Evolutionary conservation across 2,113 vertebrate genomes (phyloP).

Genomic region (Oncorhynchus masou): DNA sequence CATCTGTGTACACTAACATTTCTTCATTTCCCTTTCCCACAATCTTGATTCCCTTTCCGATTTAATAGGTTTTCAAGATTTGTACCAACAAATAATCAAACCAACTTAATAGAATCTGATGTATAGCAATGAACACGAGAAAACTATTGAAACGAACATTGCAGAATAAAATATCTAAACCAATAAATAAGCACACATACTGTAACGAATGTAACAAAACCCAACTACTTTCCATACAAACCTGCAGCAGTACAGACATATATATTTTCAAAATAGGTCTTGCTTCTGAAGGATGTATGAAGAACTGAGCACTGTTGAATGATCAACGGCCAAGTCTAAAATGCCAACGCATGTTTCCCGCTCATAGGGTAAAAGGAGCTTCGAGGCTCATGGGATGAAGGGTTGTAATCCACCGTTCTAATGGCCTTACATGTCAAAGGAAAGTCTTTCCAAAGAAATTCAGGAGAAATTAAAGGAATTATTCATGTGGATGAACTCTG

Average conservation of each 20-base stretch:
- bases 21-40: constrained; percentile 26
- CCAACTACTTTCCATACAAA: background rate
- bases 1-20: constrained; percentile 22
- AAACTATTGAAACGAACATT: too few species aligned
- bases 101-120: background rate
- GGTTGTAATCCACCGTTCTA: background rate
- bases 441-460: background rate
- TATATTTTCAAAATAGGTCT: background rate
- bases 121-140: too few species aligned
- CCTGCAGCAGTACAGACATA: too few species aligned
- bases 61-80: constrained; percentile 8
- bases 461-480: background rate
- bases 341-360: background rate
- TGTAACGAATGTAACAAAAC: background rate
- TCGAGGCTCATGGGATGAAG: background rate
- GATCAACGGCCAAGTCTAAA: background rate
- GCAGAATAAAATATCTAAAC: background rate
- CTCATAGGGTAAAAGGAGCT: constrained; percentile 2
- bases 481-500: background rate
- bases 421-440: background rate
- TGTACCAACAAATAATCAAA: background rate
- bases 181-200: background rate
- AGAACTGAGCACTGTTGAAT: background rate
- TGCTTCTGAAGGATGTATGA: background rate
- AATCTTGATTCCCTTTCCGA: constrained; percentile 33